Percentiles rank a stretch among this genome's conserved stretches.
phyloP scores from a whole-genome alignment of 2,888 invertebrate genomes.

The Gryllus longicercus region DNA sequence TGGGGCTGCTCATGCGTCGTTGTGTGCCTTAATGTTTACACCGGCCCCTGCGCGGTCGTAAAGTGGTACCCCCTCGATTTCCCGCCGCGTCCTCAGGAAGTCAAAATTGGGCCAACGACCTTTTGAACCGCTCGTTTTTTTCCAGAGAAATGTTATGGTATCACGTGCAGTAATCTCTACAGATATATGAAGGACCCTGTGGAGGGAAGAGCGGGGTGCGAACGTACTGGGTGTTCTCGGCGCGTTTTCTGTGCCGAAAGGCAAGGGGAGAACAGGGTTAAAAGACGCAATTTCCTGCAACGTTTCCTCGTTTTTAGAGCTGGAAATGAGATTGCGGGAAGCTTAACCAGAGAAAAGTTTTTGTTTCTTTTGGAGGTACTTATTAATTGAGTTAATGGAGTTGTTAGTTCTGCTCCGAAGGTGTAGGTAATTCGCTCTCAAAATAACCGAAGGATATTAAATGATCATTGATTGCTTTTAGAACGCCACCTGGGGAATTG shows the following conservation, averaged over 20 bases:
- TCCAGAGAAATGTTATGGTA: not conserved
- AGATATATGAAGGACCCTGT: too few species aligned
- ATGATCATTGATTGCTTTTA: not conserved
- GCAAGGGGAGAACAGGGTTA: not conserved
- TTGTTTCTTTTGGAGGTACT: not conserved
- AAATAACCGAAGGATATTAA: not conserved
- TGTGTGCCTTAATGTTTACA: not conserved
- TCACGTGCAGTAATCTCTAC: too few species aligned
- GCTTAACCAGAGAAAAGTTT: not conserved
- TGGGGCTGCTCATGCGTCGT: not conserved
- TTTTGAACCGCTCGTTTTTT: not conserved
- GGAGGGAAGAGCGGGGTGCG: too few species aligned
- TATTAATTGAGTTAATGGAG: constrained; percentile 10
- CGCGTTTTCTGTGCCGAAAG: not conserved
- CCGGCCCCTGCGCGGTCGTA: not conserved
- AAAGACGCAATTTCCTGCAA: not conserved
- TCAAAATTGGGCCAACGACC: not conserved
- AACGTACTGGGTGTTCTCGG: too few species aligned
- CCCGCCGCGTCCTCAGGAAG: constrained; percentile 1
- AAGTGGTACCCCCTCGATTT: not conserved
- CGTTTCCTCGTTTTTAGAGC: not conserved
- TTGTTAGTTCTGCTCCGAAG: not conserved
- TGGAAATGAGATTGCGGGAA: not conserved
- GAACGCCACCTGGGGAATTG: constrained; percentile 4
- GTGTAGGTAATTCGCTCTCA: not conserved